Conservation (phyloP, 2,888 invertebrate species). For the Drosophila kambysellisi region DNA sequence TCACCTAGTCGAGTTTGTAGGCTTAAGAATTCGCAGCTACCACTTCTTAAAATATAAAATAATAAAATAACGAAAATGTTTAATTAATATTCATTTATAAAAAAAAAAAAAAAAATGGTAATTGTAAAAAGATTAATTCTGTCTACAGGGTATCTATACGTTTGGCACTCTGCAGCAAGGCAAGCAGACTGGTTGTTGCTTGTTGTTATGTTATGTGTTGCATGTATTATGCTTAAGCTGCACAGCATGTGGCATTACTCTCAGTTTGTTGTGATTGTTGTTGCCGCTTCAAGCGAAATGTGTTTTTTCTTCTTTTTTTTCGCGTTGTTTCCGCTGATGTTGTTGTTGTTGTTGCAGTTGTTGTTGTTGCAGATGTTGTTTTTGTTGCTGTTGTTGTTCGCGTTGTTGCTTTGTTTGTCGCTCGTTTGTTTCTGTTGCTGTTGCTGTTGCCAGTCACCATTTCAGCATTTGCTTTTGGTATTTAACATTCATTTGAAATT, state of each 20-base stretch:
- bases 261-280: slow-evolving; percentile 31
- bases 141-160: background rate
- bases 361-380: slow-evolving; percentile 34
- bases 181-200: slow-evolving; percentile 26
- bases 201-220: slow-evolving; percentile 46
- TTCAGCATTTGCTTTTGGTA: slow-evolving; percentile 62
- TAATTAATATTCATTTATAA: background rate
- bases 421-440: slow-evolving; percentile 55
- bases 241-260: slow-evolving; percentile 66
- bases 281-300: slow-evolving; percentile 53
- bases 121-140: background rate
- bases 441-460: slow-evolving; percentile 37
- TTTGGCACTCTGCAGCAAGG: background rate
- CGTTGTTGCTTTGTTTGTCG: slow-evolving; percentile 52
- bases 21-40: background rate
- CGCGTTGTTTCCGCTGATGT: slow-evolving; percentile 41
- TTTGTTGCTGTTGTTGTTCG: slow-evolving; percentile 18
- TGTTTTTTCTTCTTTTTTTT: slow-evolving; percentile 15
- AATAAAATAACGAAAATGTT: background rate
- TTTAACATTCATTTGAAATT: slow-evolving; percentile 79
- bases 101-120: background rate
- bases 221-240: slow-evolving; percentile 63
- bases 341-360: slow-evolving; percentile 33
- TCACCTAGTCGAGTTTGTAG: background rate
- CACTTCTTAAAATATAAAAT: background rate